A percentile compares a stretch with the other conserved stretches of the same genome.
These are phyloP conservation scores for Teleiodes luculella DNA, from an alignment of 2,888 invertebrate species.

Conservation along the genomic window DNA sequence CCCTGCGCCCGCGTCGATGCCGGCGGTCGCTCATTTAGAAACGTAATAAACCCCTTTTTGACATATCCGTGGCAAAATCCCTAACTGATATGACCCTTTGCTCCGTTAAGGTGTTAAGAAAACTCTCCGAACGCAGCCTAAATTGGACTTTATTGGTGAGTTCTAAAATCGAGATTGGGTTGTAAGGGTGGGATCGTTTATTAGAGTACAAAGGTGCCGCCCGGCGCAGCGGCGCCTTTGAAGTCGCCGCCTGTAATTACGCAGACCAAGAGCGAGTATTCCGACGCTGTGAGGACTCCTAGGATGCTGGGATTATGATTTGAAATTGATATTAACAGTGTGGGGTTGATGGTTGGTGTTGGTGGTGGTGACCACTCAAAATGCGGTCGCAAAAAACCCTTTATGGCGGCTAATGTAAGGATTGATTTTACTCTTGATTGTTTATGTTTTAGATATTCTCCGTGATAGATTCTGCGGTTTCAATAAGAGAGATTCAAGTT, in stretches of 20 bases:
- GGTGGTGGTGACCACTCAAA: conserved; percentile 7
- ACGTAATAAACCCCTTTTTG: conserved; percentile 77
- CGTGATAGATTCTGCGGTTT: background rate
- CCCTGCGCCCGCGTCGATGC: background rate
- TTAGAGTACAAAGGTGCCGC: conserved; percentile 74
- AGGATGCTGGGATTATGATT: conserved; percentile 34
- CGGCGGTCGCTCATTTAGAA: conserved; percentile 71
- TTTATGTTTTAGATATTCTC: background rate
- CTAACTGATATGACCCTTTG: conserved; percentile 75
- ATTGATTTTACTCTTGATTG: background rate
- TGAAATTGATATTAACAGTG: conserved; percentile 18
- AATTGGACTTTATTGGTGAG: conserved; percentile 17
- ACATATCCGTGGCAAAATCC: conserved; percentile 79
- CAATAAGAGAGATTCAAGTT: too few relatives aligned
- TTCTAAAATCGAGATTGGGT: conserved; percentile 25
- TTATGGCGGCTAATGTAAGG: background rate
- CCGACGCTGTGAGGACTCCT: conserved; percentile 43
- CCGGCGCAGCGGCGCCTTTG: conserved; percentile 64
- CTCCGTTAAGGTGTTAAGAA: conserved; percentile 74
- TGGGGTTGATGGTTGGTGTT: background rate
- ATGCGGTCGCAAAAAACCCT: conserved; percentile 8
- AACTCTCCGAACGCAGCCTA: conserved; percentile 24
- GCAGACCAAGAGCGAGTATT: conserved; percentile 47
- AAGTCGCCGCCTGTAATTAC: conserved; percentile 69
- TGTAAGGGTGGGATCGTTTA: conserved; percentile 51